Evolutionary conservation across 2,113 vertebrate species (phyloP).

Genomic region (Coracopsis vasa): DNA sequence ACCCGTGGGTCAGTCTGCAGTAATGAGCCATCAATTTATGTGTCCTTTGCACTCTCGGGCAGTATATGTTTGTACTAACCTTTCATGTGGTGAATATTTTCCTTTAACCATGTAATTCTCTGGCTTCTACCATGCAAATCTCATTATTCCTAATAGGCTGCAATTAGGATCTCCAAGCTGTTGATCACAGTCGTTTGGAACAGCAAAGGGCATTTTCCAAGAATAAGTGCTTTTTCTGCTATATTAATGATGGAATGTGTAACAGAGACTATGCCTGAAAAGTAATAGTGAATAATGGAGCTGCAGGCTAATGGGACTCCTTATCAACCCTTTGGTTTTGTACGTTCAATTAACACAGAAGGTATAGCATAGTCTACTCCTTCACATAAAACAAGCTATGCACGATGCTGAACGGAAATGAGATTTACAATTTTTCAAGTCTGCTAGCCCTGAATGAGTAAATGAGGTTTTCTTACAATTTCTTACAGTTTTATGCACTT

Average conservation of each 20-base stretch:
- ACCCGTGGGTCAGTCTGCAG: slow-evolving; percentile 78
- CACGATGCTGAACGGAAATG: not conserved
- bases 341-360: not conserved
- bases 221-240: slow-evolving; percentile 58
- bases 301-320: slow-evolving; percentile 3
- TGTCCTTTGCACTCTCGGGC: slow-evolving; percentile 70
- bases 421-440: not conserved
- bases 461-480: slow-evolving; percentile 28
- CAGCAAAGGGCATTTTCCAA: slow-evolving; percentile 12
- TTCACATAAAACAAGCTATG: not conserved
- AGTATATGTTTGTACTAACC: slow-evolving; percentile 79
- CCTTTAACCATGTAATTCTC: slow-evolving; percentile 68
- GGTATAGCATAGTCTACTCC: not conserved
- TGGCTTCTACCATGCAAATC: slow-evolving; percentile 77
- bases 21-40: slow-evolving; percentile 82
- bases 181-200: slow-evolving; percentile 55
- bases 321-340: not conserved
- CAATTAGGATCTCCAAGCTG: slow-evolving; percentile 81
- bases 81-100: slow-evolving; percentile 75
- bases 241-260: slow-evolving; percentile 49
- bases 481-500: slow-evolving; percentile 18
- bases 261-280: slow-evolving; percentile 33
- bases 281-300: not conserved
- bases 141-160: slow-evolving; percentile 84
- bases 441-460: slow-evolving; percentile 12